Percentiles rank a stretch among this genome's conserved stretches.
Conservation (phyloP, 2,888 invertebrate species). For the Erebia ligea region DNA sequence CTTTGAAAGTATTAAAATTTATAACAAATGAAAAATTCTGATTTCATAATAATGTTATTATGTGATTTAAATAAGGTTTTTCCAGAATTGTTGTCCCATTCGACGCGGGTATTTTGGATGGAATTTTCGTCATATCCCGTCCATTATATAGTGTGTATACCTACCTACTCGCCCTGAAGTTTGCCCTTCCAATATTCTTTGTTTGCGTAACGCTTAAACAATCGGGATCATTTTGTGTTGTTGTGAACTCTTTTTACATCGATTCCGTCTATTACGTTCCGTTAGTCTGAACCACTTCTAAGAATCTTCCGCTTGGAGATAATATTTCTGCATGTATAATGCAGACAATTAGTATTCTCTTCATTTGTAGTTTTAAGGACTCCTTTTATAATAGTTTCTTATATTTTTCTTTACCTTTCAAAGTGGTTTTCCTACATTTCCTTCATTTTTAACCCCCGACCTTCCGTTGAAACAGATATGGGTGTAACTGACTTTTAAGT, state of each 20-base stretch:
- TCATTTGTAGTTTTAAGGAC: slow-evolving; percentile 12
- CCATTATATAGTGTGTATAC: too few relatives aligned
- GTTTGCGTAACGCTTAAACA: not conserved
- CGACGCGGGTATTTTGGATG: too few relatives aligned
- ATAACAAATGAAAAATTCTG: too few relatives aligned
- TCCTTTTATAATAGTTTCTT: not conserved
- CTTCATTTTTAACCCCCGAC: not conserved
- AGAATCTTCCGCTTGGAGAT: slow-evolving; percentile 29
- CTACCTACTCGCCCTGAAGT: too few relatives aligned
- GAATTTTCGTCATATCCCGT: too few relatives aligned
- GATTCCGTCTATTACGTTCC: not conserved
- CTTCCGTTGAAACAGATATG: too few relatives aligned
- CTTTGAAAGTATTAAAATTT: too few relatives aligned
- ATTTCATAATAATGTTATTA: too few relatives aligned
- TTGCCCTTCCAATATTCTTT: too few relatives aligned
- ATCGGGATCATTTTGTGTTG: not conserved
- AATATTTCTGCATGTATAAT: slow-evolving; percentile 30
- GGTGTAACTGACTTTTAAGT: too few relatives aligned
- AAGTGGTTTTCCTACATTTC: not conserved
- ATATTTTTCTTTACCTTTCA: not conserved
- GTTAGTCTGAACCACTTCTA: not conserved
- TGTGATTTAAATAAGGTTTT: too few relatives aligned
- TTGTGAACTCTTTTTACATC: not conserved
- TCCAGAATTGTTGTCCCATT: too few relatives aligned
- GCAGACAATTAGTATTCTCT: slow-evolving; percentile 13